phyloP scores from a whole-genome alignment of 2,888 invertebrate genomes.

The Petrolisthes cinctipes region DNA sequence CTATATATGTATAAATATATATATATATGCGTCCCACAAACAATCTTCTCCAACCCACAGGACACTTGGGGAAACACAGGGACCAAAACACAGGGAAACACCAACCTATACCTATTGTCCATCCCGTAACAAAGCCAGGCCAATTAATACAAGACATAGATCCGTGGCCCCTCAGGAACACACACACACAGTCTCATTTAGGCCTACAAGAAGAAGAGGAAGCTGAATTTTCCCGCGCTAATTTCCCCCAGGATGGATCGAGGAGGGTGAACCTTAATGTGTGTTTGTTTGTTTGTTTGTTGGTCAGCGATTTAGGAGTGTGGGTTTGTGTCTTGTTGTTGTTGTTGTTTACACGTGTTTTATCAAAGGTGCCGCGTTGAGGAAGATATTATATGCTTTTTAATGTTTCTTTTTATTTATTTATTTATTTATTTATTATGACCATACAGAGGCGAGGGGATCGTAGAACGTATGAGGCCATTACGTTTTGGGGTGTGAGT shows the following conservation, averaged over 20 bases:
- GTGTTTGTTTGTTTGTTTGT: neutral
- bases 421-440: neutral
- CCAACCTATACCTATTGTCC: too few relatives aligned
- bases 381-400: too few relatives aligned
- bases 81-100: too few relatives aligned
- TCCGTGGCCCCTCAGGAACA: neutral
- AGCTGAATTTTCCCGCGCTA: neutral
- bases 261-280: neutral
- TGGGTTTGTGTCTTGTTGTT: neutral
- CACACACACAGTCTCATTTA: neutral
- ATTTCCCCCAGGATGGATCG: neutral
- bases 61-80: too few relatives aligned
- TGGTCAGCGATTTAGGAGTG: too few relatives aligned
- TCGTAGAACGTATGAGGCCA: too few relatives aligned
- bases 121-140: neutral
- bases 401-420: neutral
- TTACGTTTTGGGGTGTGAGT: too few relatives aligned
- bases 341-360: neutral
- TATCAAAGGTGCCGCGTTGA: too few relatives aligned
- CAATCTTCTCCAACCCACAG: too few relatives aligned
- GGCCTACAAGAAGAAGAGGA: neutral
- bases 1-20: too few relatives aligned
- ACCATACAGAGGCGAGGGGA: too few relatives aligned
- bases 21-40: too few relatives aligned
- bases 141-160: neutral